phyloP scores from a whole-genome alignment of 1,140 invertebrate genomes.

The Carcinoscorpius rotundicauda region DNA sequence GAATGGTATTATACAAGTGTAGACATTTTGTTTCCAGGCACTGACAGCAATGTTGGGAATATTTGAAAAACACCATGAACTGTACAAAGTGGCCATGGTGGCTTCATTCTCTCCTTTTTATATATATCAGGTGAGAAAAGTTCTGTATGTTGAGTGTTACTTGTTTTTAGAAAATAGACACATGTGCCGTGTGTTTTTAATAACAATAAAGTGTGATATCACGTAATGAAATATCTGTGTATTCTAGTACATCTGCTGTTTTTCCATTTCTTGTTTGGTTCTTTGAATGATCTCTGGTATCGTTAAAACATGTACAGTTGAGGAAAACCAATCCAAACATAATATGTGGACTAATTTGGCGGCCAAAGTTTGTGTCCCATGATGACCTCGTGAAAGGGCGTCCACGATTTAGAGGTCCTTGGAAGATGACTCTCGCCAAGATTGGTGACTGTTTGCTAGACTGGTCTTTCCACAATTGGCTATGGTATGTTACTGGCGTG shows the following conservation, averaged over 20 bases:
- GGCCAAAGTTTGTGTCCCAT: slow-evolving; percentile 26
- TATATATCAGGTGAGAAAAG: slow-evolving; percentile 15
- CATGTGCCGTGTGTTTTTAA: too few relatives aligned
- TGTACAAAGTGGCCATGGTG: slow-evolving; percentile 46
- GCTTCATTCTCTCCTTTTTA: slow-evolving; percentile 49
- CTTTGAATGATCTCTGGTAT: too few relatives aligned
- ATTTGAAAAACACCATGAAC: slow-evolving; percentile 43
- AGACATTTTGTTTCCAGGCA: too few relatives aligned
- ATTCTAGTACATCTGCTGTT: too few relatives aligned
- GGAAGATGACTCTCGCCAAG: slow-evolving; percentile 35
- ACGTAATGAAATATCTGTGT: too few relatives aligned
- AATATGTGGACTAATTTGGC: slow-evolving; percentile 34
- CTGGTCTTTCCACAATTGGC: slow-evolving; percentile 40
- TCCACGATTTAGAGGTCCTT: slow-evolving; percentile 30
- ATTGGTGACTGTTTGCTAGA: slow-evolving; percentile 41
- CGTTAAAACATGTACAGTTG: slow-evolving; percentile 43
- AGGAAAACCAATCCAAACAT: slow-evolving; percentile 48
- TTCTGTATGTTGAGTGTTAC: too few relatives aligned
- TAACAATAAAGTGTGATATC: too few relatives aligned
- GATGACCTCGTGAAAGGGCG: slow-evolving; percentile 27
- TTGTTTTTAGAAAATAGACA: too few relatives aligned
- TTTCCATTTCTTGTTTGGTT: too few relatives aligned
- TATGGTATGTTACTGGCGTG: slow-evolving; percentile 43
- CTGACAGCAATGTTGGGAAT: slow-evolving; percentile 26
- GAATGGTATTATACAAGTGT: too few relatives aligned